Conservation (phyloP, 2,797 vertebrate species). For the Linurgus olivaceus region DNA sequence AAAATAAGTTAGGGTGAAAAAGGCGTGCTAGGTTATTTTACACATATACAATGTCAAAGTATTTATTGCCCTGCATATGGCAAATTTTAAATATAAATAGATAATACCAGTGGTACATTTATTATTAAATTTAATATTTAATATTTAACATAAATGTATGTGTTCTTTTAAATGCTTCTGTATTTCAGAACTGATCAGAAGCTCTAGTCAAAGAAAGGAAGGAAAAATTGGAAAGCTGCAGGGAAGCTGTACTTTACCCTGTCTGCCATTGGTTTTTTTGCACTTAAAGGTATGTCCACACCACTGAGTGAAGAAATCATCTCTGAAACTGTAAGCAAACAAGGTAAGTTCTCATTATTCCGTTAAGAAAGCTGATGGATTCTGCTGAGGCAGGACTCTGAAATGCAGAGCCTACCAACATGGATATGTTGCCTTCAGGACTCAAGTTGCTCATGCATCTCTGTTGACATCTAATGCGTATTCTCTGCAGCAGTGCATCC, state of each 20-base stretch:
- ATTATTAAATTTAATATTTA: slow-evolving; percentile 28
- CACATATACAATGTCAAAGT: slow-evolving; percentile 3
- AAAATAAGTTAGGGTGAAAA: slow-evolving; percentile 33
- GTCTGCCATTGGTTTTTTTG: not conserved
- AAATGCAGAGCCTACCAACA: not conserved
- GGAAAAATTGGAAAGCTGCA: not conserved
- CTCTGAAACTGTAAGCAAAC: not conserved
- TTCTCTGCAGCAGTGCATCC: too few relatives aligned
- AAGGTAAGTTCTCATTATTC: not conserved
- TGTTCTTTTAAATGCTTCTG: not conserved
- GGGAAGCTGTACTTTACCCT: not conserved
- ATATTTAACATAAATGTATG: not conserved
- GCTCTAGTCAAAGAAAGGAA: not conserved
- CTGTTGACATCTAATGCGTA: not conserved
- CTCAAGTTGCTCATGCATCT: not conserved
- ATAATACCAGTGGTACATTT: not conserved
- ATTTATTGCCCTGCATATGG: not conserved
- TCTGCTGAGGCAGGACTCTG: not conserved
- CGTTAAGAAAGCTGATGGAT: not conserved
- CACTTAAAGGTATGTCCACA: not conserved
- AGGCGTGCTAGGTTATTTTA: slow-evolving; percentile 5
- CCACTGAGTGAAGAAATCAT: not conserved
- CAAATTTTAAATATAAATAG: slow-evolving; percentile 11
- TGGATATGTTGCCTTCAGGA: not conserved
- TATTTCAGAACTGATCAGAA: not conserved